phyloP scores from a whole-genome alignment of 2,113 vertebrate species.

The Nannobrachium achirus region DNA sequence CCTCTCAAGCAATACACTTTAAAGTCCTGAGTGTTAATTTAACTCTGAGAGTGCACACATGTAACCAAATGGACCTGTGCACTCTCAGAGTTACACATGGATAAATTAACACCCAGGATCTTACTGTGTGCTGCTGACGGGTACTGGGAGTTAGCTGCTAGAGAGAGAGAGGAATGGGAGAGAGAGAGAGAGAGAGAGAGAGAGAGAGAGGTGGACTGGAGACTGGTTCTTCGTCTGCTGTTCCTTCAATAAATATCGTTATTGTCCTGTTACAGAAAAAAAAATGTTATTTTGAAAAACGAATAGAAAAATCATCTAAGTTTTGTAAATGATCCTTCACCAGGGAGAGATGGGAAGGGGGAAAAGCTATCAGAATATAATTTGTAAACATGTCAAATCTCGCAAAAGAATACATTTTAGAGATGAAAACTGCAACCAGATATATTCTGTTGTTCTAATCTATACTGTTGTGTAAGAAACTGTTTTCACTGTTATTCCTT shows the following conservation, averaged over 20 bases:
- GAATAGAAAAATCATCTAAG: conserved; percentile 75
- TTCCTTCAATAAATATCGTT: conserved; percentile 78
- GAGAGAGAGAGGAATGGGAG: conserved; percentile 53
- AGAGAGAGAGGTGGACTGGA: conserved; percentile 78
- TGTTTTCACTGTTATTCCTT: conserved; percentile 38
- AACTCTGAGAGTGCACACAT: too few species aligned
- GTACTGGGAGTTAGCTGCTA: conserved; percentile 82
- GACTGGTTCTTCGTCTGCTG: conserved; percentile 84
- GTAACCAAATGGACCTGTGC: too few species aligned
- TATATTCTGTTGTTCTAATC: conserved; percentile 68
- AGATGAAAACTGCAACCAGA: conserved; percentile 62
- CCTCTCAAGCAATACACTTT: conserved; percentile 74
- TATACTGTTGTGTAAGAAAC: conserved; percentile 76
- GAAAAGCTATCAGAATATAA: conserved; percentile 76
- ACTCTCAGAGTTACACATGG: too few species aligned
- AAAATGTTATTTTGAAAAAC: conserved; percentile 81
- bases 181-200: conserved; percentile 50
- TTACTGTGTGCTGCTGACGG: conserved; percentile 69
- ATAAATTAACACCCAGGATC: too few species aligned
- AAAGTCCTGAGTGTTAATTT: too few species aligned
- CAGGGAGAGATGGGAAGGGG: conserved; percentile 64
- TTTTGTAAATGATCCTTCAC: conserved; percentile 84
- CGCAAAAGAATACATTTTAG: conserved; percentile 69
- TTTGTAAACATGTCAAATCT: conserved; percentile 71
- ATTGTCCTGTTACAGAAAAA: conserved; percentile 80